phyloP scores from a whole-genome alignment of 2,797 vertebrate genomes.

The Oceanodroma leucorhoa region DNA sequence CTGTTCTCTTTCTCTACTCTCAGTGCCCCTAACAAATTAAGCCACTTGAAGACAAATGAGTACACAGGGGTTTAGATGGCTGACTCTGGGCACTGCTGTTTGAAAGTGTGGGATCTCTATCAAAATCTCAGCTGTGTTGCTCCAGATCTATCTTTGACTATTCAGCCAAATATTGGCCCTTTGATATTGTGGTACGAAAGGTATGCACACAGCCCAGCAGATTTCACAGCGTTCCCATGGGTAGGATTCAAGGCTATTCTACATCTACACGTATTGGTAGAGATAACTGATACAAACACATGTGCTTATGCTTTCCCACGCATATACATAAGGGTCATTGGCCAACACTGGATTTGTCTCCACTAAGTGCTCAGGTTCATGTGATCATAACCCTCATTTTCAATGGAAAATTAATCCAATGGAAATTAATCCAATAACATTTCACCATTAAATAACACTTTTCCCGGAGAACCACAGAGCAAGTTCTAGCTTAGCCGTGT shows the following conservation, averaged over 20 bases:
- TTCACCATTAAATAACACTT: neutral
- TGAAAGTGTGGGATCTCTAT: neutral
- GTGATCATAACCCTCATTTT: neutral
- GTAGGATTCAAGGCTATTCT: neutral
- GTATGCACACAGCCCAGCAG: neutral
- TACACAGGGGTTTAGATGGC: neutral
- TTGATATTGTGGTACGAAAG: neutral
- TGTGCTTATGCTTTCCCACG: neutral
- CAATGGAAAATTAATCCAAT: neutral
- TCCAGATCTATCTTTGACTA: neutral
- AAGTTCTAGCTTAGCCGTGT: neutral
- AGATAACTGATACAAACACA: neutral
- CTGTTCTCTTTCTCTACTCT: neutral
- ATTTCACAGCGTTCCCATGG: neutral
- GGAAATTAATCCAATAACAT: neutral
- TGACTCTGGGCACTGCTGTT: neutral
- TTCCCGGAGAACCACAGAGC: neutral
- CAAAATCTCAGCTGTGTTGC: neutral
- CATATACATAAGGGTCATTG: neutral
- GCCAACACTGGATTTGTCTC: neutral
- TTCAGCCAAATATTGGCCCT: neutral
- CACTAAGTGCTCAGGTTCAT: neutral
- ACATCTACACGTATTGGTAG: fast-evolving
- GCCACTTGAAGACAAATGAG: neutral
- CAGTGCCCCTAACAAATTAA: neutral